Percentiles rank a stretch among this genome's conserved stretches.
phyloP scores from a whole-genome alignment of 2,113 vertebrate genomes.

The Tragelaphus buxtoni region DNA sequence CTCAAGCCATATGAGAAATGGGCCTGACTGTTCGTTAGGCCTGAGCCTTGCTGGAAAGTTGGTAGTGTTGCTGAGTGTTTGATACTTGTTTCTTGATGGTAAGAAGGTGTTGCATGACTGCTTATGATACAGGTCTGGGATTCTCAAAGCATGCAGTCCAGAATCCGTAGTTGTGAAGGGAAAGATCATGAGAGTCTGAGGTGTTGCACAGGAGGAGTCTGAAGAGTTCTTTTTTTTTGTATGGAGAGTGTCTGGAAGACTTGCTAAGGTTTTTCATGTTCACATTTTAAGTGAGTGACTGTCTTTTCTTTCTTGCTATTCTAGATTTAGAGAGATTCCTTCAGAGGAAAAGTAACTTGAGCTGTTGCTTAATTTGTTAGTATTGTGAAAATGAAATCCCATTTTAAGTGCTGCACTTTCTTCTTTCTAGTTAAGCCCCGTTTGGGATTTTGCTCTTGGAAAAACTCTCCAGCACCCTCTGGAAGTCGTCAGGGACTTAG shows the following conservation, averaged over 20 bases:
- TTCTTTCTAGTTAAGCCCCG: not conserved
- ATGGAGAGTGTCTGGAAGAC: not conserved
- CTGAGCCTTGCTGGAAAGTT: not conserved
- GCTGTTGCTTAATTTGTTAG: not conserved
- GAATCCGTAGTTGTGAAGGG: not conserved
- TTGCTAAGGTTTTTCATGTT: not conserved
- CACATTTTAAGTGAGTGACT: not conserved
- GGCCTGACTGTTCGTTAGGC: not conserved
- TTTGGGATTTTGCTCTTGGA: not conserved
- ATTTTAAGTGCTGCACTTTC: not conserved
- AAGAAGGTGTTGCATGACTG: not conserved
- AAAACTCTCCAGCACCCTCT: not conserved
- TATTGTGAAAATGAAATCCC: conserved; percentile 8
- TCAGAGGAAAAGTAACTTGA: conserved; percentile 45
- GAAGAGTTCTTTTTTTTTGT: not conserved
- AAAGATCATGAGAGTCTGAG: not conserved
- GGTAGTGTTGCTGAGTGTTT: not conserved
- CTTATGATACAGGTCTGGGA: not conserved
- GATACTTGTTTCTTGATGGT: not conserved
- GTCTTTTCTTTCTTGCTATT: not conserved
- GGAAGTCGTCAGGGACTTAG: not conserved
- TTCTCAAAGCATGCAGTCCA: not conserved
- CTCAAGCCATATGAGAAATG: not conserved
- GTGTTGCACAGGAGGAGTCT: not conserved
- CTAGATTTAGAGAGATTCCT: conserved; percentile 16